Evolutionary conservation across 2,888 invertebrate species (phyloP).

Genomic region (Lucinisca nassula): DNA sequence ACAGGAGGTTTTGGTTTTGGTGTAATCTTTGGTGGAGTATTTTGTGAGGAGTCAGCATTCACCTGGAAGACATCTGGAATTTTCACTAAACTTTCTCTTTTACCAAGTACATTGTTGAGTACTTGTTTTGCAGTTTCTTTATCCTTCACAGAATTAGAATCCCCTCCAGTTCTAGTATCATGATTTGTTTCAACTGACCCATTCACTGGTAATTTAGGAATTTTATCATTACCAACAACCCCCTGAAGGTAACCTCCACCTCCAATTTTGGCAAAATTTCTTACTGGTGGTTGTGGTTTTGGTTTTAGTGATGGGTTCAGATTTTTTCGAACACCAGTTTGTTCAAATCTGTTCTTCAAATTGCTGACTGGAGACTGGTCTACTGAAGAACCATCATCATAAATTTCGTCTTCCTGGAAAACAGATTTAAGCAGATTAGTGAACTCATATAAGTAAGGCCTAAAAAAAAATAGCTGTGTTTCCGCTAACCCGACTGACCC

Average conservation of each 20-base stretch:
- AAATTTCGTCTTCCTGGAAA: conserved; percentile 59
- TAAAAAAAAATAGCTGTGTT: no score
- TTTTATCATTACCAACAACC: conserved; percentile 14
- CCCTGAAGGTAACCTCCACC: conserved; percentile 30
- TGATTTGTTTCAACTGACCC: background rate
- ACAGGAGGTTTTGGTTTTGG: conserved; percentile 35
- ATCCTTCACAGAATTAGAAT: background rate
- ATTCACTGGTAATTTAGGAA: background rate
- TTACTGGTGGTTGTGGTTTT: background rate
- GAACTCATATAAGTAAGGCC: no score
- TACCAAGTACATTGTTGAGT: background rate
- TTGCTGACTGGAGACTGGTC: conserved; percentile 20
- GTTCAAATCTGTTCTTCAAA: conserved; percentile 13
- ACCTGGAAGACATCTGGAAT: conserved; percentile 44
- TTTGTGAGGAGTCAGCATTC: background rate
- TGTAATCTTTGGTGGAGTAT: conserved; percentile 31
- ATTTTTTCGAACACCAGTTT: background rate
- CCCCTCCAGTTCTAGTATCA: background rate
- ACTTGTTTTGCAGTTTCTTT: background rate
- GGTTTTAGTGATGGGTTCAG: conserved; percentile 13
- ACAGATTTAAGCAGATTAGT: no score
- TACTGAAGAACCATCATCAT: conserved; percentile 41
- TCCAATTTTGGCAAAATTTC: conserved; percentile 21
- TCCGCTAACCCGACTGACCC: no score
- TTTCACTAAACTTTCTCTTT: conserved; percentile 37